phyloP scores from a whole-genome alignment of 2,888 invertebrate genomes.

The Diaperis boleti region DNA sequence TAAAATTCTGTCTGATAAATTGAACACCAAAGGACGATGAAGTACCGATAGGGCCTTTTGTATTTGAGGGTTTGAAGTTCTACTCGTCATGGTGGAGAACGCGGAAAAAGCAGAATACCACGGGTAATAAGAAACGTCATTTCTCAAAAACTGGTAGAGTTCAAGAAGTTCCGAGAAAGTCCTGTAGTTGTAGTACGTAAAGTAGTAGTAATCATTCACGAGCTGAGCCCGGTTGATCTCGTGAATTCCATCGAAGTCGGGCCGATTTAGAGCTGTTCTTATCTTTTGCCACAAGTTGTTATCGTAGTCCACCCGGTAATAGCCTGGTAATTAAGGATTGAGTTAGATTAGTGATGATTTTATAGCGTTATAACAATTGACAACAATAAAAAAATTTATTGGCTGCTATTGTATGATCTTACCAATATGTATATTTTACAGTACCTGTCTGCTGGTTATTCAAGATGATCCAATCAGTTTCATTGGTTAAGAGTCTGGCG shows the following conservation, averaged over 20 bases:
- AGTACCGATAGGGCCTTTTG: constrained; percentile 17
- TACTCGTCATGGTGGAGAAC: constrained; percentile 57
- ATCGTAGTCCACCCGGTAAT: constrained; percentile 78
- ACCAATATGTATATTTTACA: too few relatives aligned
- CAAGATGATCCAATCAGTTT: constrained; percentile 50
- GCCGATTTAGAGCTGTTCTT: constrained; percentile 63
- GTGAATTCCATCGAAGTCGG: constrained; percentile 68
- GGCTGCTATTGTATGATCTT: too few relatives aligned
- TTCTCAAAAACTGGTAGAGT: constrained; percentile 75
- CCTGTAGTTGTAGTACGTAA: constrained; percentile 75
- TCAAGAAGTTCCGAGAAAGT: constrained; percentile 73
- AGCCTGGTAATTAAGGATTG: constrained; percentile 66
- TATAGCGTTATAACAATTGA: too few relatives aligned
- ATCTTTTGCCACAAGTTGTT: constrained; percentile 70
- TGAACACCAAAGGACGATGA: not conserved
- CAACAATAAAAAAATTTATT: too few relatives aligned
- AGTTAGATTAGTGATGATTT: constrained; percentile 45
- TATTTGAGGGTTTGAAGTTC: constrained; percentile 27
- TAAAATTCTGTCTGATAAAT: constrained; percentile 4
- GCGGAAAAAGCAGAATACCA: constrained; percentile 78
- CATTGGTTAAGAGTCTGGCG: constrained; percentile 11
- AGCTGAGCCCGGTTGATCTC: constrained; percentile 80
- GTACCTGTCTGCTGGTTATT: constrained; percentile 52
- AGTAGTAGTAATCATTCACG: constrained; percentile 82
- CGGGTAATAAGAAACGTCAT: constrained; percentile 79